Percentiles rank a stretch among this genome's conserved stretches.
Evolutionary conservation across 2,888 invertebrate genomes (phyloP).

Genomic region (Colletes collaris): DNA sequence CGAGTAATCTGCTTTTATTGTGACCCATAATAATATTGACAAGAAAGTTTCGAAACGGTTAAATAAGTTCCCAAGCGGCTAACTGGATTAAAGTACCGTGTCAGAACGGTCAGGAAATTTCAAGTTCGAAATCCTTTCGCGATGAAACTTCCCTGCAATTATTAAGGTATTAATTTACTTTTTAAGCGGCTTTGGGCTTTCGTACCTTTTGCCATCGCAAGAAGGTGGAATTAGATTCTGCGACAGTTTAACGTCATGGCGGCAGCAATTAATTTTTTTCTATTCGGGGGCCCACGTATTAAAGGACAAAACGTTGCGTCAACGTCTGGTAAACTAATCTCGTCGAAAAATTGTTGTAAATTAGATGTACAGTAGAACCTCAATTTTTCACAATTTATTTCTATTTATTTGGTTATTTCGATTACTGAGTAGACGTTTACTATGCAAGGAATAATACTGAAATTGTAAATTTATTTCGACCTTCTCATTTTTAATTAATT

Average conservation of each 20-base stretch:
- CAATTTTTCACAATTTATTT: too few relatives aligned
- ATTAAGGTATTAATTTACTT: constrained; percentile 63
- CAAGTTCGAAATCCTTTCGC: constrained; percentile 28
- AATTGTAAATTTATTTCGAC: too few relatives aligned
- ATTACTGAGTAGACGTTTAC: too few relatives aligned
- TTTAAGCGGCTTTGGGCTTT: constrained; percentile 46
- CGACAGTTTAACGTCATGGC: neutral
- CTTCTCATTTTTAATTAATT: too few relatives aligned
- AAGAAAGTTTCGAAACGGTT: constrained; percentile 54
- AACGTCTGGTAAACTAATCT: too few relatives aligned
- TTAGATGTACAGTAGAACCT: too few relatives aligned
- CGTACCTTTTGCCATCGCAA: constrained; percentile 19
- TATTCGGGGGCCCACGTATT: too few relatives aligned
- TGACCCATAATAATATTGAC: constrained; percentile 43
- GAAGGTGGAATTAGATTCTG: constrained; percentile 23
- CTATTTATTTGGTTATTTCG: too few relatives aligned
- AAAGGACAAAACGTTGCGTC: too few relatives aligned
- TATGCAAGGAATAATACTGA: too few relatives aligned
- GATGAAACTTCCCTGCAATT: constrained; percentile 44
- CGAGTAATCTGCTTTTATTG: constrained; percentile 12
- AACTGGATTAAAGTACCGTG: constrained; percentile 54
- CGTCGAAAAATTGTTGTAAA: too few relatives aligned
- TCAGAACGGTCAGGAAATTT: constrained; percentile 32
- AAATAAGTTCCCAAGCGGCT: constrained; percentile 44
- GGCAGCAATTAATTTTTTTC: neutral